A percentile compares a stretch with the other conserved stretches of the same genome.
These are phyloP conservation scores for Pelobates cultripes DNA, from an alignment of 2,797 vertebrate genomes.

Conservation along the genomic window DNA sequence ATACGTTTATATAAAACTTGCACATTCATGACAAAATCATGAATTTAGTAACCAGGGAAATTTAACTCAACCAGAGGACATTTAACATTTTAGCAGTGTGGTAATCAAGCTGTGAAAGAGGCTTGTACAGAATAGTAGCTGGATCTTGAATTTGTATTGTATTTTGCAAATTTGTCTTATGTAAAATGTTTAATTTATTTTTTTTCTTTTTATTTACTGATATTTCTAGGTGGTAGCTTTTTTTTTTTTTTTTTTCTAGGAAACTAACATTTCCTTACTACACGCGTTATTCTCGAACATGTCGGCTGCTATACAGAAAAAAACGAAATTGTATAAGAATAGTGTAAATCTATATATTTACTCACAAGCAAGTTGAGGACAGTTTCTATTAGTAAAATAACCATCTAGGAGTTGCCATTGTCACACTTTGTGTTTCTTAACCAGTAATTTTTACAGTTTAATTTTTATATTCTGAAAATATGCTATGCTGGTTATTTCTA, in stretches of 20 bases:
- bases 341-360: slow-evolving; percentile 14
- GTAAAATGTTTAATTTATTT: slow-evolving; percentile 43
- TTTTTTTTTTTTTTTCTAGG: background rate
- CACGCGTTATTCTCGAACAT: slow-evolving; percentile 19
- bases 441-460: background rate
- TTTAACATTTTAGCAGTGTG: background rate
- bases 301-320: slow-evolving; percentile 34
- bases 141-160: background rate
- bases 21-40: slow-evolving; percentile 10
- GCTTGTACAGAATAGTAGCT: background rate
- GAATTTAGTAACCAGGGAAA: background rate
- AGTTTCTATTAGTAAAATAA: slow-evolving; percentile 46
- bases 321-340: background rate
- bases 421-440: slow-evolving; percentile 3
- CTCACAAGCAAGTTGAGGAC: background rate
- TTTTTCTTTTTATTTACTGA: background rate
- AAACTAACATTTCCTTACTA: slow-evolving; percentile 7
- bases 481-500: background rate
- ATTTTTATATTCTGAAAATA: background rate
- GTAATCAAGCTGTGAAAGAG: slow-evolving; percentile 15
- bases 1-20: background rate
- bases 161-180: slow-evolving; percentile 4
- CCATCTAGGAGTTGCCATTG: slow-evolving; percentile 1
- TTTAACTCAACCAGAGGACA: background rate
- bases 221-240: background rate